Base-by-base conservation (phyloP, 2,113 vertebrate genomes). In the Mirza zaza region DNA sequence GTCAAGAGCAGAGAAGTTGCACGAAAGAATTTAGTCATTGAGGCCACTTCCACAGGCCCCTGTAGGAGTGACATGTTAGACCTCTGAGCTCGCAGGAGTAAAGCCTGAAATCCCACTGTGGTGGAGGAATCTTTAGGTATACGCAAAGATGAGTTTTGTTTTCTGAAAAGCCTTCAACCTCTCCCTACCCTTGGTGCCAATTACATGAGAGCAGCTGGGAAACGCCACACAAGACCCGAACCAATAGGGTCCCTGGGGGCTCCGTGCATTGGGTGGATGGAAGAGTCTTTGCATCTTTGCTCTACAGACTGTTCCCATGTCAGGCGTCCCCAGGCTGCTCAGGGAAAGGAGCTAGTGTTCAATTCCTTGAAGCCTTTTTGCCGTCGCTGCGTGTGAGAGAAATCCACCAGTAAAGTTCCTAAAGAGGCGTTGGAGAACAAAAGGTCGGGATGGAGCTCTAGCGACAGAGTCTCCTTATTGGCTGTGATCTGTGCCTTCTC, bases 221-320 rank as follows among this genome's bases (percentile, higher is more conserved):
- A 25, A 32, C 17, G 4, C 21, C 17, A 39, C 12, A 11, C 2
- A 2, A 0, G 7, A 2, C 18, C 4, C 9, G 20, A 23, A 42
- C 36, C 20, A 8, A 34, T 4, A 77, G 52, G 48, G 42, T 25
- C 50, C 45, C 55, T 2, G 13, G 70, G 36, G 63, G 18, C 20
- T 67, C 52, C 0, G 0, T 39, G 89, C 70, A 6, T 0, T 6
- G 17, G 65, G 32, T 1, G 29, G 5, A 50, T 8, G 15, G 39
- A 55, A 34, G 57, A 27, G 23, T 20, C 57, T 90, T 71, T 34
- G 63, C 21, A 8, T 77, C 55, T 21, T 67, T 45, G 42, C 29
- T 29, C 6, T 36, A 6, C 32, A 18, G 9, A 21, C 11, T 10
- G 11, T 59, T 57, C 87, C 71, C 77, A 23, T 29, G n/a, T 65